Base-by-base conservation (phyloP, 1,140 invertebrate genomes). In the Sminthurinus signatus region DNA sequence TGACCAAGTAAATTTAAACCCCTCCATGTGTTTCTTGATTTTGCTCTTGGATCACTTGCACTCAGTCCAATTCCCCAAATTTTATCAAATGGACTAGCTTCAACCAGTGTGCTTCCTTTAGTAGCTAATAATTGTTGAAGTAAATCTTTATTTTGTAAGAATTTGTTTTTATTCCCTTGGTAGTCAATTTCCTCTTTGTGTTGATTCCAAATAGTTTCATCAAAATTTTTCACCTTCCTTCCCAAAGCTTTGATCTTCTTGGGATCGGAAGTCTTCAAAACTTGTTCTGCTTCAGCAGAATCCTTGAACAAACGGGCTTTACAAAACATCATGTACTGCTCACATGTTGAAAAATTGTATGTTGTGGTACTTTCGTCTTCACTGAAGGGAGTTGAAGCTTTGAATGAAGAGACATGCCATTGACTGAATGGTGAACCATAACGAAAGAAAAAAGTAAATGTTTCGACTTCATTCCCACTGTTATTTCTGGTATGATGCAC, bases 261-360 rank as follows among this genome's bases (percentile, higher is more conserved):
- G 1, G 62, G 63, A 50, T 65, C 23, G 0, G 2, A 19, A n/a
- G 21, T 14, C 0, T 1, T 14, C 12, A 60, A 14, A 56, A 69
- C 62, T 32, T 65, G 51, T 1, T 42, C 25, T 0, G 67, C 67
- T 15, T 15, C 44, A 5, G 39, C 54, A 4, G 54, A n/a, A 46
- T 69, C 67, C 1, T 42, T 36, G 51, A 69, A 69, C 1, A 69
- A 29, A 36, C 43, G 32, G 0, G 67, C 67, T 46, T 69, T 69
- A 54, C 65, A 57, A 29, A 52, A 58, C 67, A 69, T 69, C 67
- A 69, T 69, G 62, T 60, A 69, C 39, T 65, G 59, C 31, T 69
- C 67, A 21, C 52, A 57, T 46, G 50, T 52, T 8, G 5, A 21
- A 51, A 69, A 69, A n/a, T n/a, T n/a, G n/a, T n/a, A n/a, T 21